A percentile compares a stretch with the other conserved stretches of the same genome.
Conservation (phyloP, 2,888 invertebrate species). For the Stenichneumon culpator region DNA sequence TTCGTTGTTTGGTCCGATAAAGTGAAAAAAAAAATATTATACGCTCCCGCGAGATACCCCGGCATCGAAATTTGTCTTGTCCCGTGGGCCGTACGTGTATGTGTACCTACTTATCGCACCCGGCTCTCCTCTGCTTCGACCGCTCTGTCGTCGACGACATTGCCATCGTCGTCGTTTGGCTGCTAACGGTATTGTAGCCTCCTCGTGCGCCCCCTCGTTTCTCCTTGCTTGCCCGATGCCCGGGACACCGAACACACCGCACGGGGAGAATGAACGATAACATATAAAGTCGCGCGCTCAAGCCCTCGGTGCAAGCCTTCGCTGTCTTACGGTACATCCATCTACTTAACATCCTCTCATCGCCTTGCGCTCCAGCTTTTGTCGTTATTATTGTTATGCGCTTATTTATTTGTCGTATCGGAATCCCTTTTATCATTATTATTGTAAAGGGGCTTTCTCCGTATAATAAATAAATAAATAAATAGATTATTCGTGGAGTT, state of each 20-base stretch:
- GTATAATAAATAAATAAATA: too few species aligned
- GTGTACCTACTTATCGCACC: slow-evolving; percentile 52
- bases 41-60: slow-evolving; percentile 15
- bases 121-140: slow-evolving; percentile 39
- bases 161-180: slow-evolving; percentile 51
- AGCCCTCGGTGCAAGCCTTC: slow-evolving; percentile 61
- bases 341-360: slow-evolving; percentile 61
- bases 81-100: neutral
- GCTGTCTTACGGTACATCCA: slow-evolving; percentile 64
- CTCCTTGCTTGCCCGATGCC: slow-evolving; percentile 1
- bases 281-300: slow-evolving; percentile 49
- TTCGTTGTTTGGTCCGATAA: neutral
- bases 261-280: slow-evolving; percentile 67
- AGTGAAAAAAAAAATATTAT: neutral
- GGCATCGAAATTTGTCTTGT: slow-evolving; percentile 17
- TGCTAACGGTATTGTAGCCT: slow-evolving; percentile 67
- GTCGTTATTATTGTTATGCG: neutral
- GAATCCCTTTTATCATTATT: too few species aligned
- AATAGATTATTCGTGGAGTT: too few species aligned
- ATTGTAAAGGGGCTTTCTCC: too few species aligned
- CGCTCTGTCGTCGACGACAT: slow-evolving; percentile 31
- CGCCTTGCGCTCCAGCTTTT: slow-evolving; percentile 16
- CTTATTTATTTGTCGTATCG: slow-evolving; percentile 2
- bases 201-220: slow-evolving; percentile 56
- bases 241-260: slow-evolving; percentile 56